Evolutionary conservation across 2,113 vertebrate species (phyloP).

Genomic region (Tricholaema leucomelas): DNA sequence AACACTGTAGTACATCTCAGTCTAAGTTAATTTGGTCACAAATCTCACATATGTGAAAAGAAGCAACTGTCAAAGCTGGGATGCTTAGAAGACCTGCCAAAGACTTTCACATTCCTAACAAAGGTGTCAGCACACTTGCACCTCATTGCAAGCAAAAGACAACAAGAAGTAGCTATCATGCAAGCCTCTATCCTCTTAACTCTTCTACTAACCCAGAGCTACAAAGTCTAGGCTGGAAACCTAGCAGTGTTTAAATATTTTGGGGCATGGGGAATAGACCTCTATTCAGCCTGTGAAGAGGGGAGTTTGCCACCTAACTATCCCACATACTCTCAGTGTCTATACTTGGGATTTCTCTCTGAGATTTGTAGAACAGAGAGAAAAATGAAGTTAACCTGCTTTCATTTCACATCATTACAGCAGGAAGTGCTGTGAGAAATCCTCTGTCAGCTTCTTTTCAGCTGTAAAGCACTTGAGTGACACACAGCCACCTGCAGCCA

Average conservation of each 20-base stretch:
- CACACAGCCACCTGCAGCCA: neutral
- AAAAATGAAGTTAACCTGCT: neutral
- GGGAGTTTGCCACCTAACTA: neutral
- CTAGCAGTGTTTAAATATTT: neutral
- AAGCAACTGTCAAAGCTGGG: slow-evolving; percentile 38
- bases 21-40: slow-evolving; percentile 13
- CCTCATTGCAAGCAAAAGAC: neutral
- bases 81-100: neutral
- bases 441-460: neutral
- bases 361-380: neutral
- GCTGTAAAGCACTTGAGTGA: neutral
- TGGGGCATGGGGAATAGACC: neutral
- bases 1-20: slow-evolving; percentile 9
- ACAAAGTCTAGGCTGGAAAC: neutral
- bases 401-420: neutral
- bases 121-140: neutral
- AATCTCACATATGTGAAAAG: neutral
- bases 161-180: neutral
- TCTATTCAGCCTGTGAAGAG: neutral
- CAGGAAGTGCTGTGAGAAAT: neutral
- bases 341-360: neutral
- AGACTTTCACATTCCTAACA: neutral
- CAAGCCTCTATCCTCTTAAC: neutral
- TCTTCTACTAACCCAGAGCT: neutral
- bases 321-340: neutral